phyloP scores from a whole-genome alignment of 1,140 invertebrate species.

The Drosophila sulfurigaster region DNA sequence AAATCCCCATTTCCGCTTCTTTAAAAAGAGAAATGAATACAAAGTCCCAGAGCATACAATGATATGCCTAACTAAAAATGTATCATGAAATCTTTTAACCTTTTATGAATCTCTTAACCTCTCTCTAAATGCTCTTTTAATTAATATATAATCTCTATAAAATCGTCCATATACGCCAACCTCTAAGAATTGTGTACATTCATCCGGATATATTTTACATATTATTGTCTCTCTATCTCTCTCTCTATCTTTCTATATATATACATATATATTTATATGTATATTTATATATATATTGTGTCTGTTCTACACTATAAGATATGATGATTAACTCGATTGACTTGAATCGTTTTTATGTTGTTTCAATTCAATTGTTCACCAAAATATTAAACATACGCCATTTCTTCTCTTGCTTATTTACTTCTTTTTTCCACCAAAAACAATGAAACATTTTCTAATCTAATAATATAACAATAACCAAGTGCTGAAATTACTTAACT shows the following conservation, averaged over 20 bases:
- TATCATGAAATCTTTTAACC: slow-evolving; percentile 26
- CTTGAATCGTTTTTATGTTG: slow-evolving; percentile 68
- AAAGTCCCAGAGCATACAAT: slow-evolving; percentile 17
- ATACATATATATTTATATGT: slow-evolving; percentile 27
- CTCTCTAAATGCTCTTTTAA: slow-evolving; percentile 28
- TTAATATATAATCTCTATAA: slow-evolving; percentile 22
- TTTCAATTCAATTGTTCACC: slow-evolving; percentile 80
- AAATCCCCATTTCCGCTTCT: neutral
- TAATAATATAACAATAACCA: slow-evolving; percentile 39
- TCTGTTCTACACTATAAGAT: slow-evolving; percentile 3
- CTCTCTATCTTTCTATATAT: slow-evolving; percentile 4
- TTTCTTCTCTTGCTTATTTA: slow-evolving; percentile 84
- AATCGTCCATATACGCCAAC: slow-evolving; percentile 23
- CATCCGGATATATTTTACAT: slow-evolving; percentile 18
- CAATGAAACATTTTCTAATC: slow-evolving; percentile 62
- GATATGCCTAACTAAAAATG: slow-evolving; percentile 3
- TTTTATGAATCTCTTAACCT: slow-evolving; percentile 30
- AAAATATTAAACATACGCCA: slow-evolving; percentile 84
- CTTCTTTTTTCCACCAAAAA: slow-evolving; percentile 76
- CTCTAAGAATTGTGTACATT: slow-evolving; percentile 19
- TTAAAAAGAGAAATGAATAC: neutral
- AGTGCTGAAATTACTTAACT: slow-evolving; percentile 48
- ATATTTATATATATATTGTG: slow-evolving; percentile 28
- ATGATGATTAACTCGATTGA: slow-evolving; percentile 76
- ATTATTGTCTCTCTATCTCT: slow-evolving; percentile 15